Base-by-base conservation (phyloP, 2,888 invertebrate species). In the Mesorhabditis spiculigera region DNA sequence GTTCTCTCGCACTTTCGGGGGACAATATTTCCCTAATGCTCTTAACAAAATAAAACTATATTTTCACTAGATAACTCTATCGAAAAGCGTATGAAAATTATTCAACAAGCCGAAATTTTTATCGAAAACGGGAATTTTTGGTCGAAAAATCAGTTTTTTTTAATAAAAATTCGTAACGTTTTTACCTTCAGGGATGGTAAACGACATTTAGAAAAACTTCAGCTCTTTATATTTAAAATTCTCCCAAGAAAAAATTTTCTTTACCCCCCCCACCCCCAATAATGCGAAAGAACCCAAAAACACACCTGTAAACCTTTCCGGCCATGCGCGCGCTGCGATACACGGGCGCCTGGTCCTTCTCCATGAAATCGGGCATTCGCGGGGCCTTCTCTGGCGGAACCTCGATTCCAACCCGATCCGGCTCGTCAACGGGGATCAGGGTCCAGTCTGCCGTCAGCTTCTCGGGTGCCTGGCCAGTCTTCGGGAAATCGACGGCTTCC, bases 401-500 rank as follows among this genome's bases (percentile, higher is more conserved):
- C 68, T 69, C 70, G 43, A 75, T 73, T 8, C 64, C 66, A 16
- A 45, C 63, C n/a, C 65, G 44, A 4, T 28, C 28, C 28, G 28
- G 28, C 28, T 28, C 28, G 28, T 28, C 28, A 28, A 28, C 28
- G 28, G 28, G 28, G 28, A n/a, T 28, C 28, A 28, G 28, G 28
- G 28, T n/a, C 78, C 78, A 78, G 41, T 72, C 66, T 10, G 6
- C 72, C 16, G 72, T 71, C 64, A 78, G 63, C 16, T 71, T 65
- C 4, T 66, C 72, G 13, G 78, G 78, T 1, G 76, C 68, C 65
- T 73, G 70, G 10, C 78, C 78, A 13, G 78, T 75, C 43, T 78
- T 78, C 1, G 78, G 75, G 72, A 84, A 84, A 69, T 84, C 87
- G 28, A 87, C 76, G 4, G 86, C 85, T 65, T 80, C 74, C 65